Evolutionary conservation across 2,797 vertebrate species (phyloP), one percentile per base, ranked within the genome.

Genomic region (Manis crassicaudata): DNA sequence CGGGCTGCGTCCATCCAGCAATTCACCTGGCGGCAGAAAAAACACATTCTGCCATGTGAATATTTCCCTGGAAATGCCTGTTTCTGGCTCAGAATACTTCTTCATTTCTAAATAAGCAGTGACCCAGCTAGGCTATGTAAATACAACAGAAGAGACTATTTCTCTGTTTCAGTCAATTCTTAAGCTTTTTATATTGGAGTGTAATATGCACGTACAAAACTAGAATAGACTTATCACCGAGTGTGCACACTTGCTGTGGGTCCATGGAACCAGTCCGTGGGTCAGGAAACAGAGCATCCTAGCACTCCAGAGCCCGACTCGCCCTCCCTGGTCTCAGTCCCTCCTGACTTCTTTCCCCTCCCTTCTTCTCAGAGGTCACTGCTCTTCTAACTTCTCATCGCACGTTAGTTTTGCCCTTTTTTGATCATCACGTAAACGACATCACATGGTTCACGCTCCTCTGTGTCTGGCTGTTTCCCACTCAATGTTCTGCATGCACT

Each of bases 401-500:
- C 20, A 23, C 9, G 0, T 81, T 18, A 29, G 37, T 50, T 86
- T 73, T 77, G 32, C 7, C 40, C 6, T 67, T n/a, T 92, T 68
- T 35, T 50, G 52, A 91, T 32, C n/a, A 68, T 89, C 23, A 25
- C 62, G 2, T 77, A 32, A 72, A 10, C 18, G 50, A 17, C 54
- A 7, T 50, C 43, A 7, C 21, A 23, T 12, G 20, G 16, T 56
- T 46, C 25, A 4, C n/a, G 17, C n/a, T 79, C 25, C 43, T 86
- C 21, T 12, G 0, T 2, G 6, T n/a, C 73, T 68, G 83, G 62
- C 21, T 23, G 77, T 52, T 50, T 25, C 12, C 14, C 3, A 29
- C 9, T 46, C 5, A 6, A 1, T 56, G 2, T 50, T 43, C 2
- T 0, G 3, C 3, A 3, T 2, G 25, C 73, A 46, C 16, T 29